Conservation (phyloP, 2,797 vertebrate genomes). For the Pseudochirops cupreus region DNA sequence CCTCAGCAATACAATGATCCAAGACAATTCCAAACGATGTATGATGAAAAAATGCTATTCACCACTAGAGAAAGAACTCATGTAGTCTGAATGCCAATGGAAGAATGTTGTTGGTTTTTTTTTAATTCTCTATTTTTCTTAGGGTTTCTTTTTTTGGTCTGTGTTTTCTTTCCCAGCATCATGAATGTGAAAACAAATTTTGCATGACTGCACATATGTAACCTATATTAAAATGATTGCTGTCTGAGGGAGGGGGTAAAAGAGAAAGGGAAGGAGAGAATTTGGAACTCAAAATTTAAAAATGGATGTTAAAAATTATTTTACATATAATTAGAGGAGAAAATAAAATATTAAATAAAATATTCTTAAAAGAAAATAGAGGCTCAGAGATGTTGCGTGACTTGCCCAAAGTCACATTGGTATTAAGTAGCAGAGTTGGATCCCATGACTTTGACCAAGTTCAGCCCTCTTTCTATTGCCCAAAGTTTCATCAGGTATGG, state of each 20-base stretch:
- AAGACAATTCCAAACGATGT: not conserved
- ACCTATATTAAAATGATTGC: not conserved
- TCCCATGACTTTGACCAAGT: not conserved
- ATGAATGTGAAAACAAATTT: not conserved
- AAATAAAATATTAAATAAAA: not conserved
- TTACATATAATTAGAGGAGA: not conserved
- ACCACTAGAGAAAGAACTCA: not conserved
- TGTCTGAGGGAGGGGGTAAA: not conserved
- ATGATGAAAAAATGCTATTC: not conserved
- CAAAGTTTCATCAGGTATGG: not conserved
- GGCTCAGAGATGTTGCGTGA: not conserved
- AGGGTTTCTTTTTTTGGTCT: not conserved
- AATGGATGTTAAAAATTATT: not conserved
- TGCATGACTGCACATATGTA: not conserved
- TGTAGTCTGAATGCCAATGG: not conserved
- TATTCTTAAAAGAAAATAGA: not conserved
- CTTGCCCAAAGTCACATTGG: not conserved
- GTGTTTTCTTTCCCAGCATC: not conserved
- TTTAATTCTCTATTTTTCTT: not conserved
- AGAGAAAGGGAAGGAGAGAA: not conserved
- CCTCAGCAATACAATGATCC: not conserved
- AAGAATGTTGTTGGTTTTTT: not conserved
- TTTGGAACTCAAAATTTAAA: not conserved
- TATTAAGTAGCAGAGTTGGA: not conserved
- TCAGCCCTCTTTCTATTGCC: not conserved